These are phyloP conservation scores for Lasaia peninsularis DNA, from an alignment of 1,140 invertebrate species.

Conservation along the genomic window DNA sequence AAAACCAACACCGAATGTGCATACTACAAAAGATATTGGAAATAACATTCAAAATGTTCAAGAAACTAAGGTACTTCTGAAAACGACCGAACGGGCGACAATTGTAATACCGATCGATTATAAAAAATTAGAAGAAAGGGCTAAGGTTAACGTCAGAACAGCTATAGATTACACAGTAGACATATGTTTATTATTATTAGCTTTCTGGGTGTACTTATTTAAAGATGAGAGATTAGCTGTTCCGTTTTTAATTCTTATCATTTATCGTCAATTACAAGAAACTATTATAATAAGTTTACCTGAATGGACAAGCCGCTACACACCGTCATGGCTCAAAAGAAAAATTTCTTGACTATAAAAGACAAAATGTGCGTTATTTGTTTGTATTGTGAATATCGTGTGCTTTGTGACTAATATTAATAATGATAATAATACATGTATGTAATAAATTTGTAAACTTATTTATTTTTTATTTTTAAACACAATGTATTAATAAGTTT, in stretches of 20 bases:
- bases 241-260: slow-evolving; percentile 85
- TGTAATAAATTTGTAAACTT: slow-evolving; percentile 19
- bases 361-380: slow-evolving; percentile 51
- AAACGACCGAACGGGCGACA: slow-evolving; percentile 61
- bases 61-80: slow-evolving; percentile 48
- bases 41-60: slow-evolving; percentile 35
- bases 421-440: slow-evolving; percentile 17
- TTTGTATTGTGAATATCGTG: slow-evolving; percentile 54
- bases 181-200: slow-evolving; percentile 82
- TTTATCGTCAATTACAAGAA: slow-evolving; percentile 85
- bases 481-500: slow-evolving; percentile 30
- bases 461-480: slow-evolving; percentile 7
- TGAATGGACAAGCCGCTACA: slow-evolving; percentile 46
- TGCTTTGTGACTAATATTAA: slow-evolving; percentile 49
- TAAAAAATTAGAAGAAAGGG: slow-evolving; percentile 76
- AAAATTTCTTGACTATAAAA: slow-evolving; percentile 70
- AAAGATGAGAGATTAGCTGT: slow-evolving; percentile 86
- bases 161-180: slow-evolving; percentile 84
- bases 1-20: slow-evolving; percentile 23
- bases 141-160: slow-evolving; percentile 81
- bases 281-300: slow-evolving; percentile 65
- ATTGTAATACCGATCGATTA: slow-evolving; percentile 73
- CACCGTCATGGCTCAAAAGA: slow-evolving; percentile 62
- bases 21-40: slow-evolving; percentile 40
- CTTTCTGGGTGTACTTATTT: slow-evolving; percentile 87